Evolutionary conservation across 2,888 invertebrate species (phyloP), one percentile per base, ranked within the genome.

Genomic region (Amiota minor): DNA sequence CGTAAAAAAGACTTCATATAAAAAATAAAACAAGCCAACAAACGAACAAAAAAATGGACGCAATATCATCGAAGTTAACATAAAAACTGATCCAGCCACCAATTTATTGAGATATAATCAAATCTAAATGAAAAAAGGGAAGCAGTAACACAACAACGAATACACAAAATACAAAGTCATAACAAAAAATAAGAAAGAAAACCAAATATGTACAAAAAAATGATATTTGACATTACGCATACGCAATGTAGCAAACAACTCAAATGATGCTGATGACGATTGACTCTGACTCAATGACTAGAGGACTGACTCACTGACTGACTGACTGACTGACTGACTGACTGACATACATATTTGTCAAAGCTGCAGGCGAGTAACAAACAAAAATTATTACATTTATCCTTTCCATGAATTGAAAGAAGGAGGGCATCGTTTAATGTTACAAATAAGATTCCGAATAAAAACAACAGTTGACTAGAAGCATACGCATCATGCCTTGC

Each of bases 101-200:
- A 83, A 86, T 83, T 84, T 86, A 86, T 86, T 84, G 86, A 84
- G 85, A 84, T 84, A 85, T 86, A 82, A 86, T 86, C 83, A 80
- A 35, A 35, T 35, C 35, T 35, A 35, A 2, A 35, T 3, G 6
- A 35, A 35, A 35, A 35, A 35, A 35, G 6, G 6, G 35, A 3
- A 23, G 23, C 1, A 23, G 3, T 3, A 47, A 9, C 10, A 81
- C 78, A 61, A 61, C 72, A 75, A 73, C 72, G 77, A 10, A 14
- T 35, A 76, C 72, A 74, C 73, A 75, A 75, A 78, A 67, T 55
- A 72, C 74, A 76, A 62, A 53, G 49, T 49, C 72, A 46, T 49
- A 56, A 53, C 35, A 45, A 62, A 67, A 45, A 50, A 16, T 61
- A 61, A 18, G 61, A 16, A 59, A 56, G 14, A 20, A 49, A 50